A percentile compares a stretch with the other conserved stretches of the same genome.
These are phyloP conservation scores for Odontocolon sp. DNA, from an alignment of 2,888 invertebrate species.

Conservation along the genomic window DNA sequence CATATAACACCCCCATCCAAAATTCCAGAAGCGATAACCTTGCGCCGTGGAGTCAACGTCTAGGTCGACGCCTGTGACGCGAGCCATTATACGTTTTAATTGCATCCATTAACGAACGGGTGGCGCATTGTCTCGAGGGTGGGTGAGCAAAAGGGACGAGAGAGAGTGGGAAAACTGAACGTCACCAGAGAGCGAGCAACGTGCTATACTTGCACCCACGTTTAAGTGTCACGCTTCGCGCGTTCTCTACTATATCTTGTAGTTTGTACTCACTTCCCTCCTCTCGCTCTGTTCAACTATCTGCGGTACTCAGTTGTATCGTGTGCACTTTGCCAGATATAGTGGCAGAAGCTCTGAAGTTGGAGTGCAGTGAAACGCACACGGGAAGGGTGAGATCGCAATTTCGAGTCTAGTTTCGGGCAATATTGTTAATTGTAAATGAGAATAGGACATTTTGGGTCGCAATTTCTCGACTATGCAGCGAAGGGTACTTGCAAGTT, in stretches of 20 bases:
- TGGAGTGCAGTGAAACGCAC: slow-evolving; percentile 5
- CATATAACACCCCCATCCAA: slow-evolving; percentile 42
- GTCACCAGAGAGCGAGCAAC: not conserved
- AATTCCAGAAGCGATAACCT: slow-evolving; percentile 72
- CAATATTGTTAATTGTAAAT: slow-evolving; percentile 11
- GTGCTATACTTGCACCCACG: slow-evolving; percentile 15
- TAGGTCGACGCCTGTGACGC: slow-evolving; percentile 65
- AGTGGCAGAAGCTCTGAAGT: slow-evolving; percentile 19
- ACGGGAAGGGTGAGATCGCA: slow-evolving; percentile 4
- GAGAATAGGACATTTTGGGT: slow-evolving; percentile 5
- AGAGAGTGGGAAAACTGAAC: slow-evolving; percentile 1
- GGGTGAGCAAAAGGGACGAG: slow-evolving; percentile 27
- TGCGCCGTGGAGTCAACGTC: slow-evolving; percentile 63
- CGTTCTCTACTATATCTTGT: slow-evolving; percentile 10
- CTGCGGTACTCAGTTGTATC: slow-evolving; percentile 24
- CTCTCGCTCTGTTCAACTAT: not conserved
- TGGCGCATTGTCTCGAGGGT: slow-evolving; percentile 51
- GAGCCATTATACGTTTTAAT: slow-evolving; percentile 77
- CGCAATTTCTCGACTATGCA: not conserved
- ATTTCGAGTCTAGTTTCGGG: slow-evolving; percentile 30
- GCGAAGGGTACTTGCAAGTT: not conserved
- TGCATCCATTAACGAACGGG: slow-evolving; percentile 76
- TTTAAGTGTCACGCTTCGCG: slow-evolving; percentile 36
- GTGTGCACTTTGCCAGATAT: not conserved
- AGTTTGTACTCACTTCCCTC: slow-evolving; percentile 6